Base-by-base conservation (phyloP, 2,797 vertebrate genomes). In the Netta rufina region DNA sequence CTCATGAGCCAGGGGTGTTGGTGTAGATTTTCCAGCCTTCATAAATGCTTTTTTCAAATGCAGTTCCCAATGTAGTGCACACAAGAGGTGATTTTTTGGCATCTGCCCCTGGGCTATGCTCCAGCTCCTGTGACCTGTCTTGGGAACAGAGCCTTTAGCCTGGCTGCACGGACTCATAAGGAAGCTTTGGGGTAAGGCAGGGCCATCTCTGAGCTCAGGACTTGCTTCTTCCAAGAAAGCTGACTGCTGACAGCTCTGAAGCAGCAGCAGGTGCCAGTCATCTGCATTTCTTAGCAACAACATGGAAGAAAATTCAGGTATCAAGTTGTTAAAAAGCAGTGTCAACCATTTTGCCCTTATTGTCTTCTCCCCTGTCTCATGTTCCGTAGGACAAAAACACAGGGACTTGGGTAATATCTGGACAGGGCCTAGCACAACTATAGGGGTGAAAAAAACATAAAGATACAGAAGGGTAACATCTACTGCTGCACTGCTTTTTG, bases 1-100 rank as follows among this genome's bases (percentile, higher is more conserved):
- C 11, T 57, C 49, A 0, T 0, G 4, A 57, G 14, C 11, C 11
- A 0, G 0, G 28, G 17, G 13, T 21, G 38, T 22, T 51, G 30
- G 18, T 2, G 58, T 0, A 2, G 41, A 4, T 56, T 70, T 89
- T 38, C 62, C 70, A 73, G 89, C 47, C 10, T 12, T 7, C 9
- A 32, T 33, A 25, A 56, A 1, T 1, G 17, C 6, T 76, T 57
- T 57, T 32, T 82, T 66, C 71, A 92, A 60, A 69, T 39, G 43
- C 58, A n/a, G 18, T 19, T 66, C 80, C 3, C 21, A 47, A 1
- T 27, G 24, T 30, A 8, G 6, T 1, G 70, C 39, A 22, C 33
- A 15, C 33, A 47, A 36, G 64, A 77, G 78, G 39, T 11, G 39
- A 32, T 1, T 25, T 28, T 62, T 36, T 70, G 71, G 60, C 61